Percentiles rank a stretch among this genome's conserved stretches.
Evolutionary conservation across 2,888 invertebrate genomes (phyloP).

Genomic region (Antheraea assamensis): DNA sequence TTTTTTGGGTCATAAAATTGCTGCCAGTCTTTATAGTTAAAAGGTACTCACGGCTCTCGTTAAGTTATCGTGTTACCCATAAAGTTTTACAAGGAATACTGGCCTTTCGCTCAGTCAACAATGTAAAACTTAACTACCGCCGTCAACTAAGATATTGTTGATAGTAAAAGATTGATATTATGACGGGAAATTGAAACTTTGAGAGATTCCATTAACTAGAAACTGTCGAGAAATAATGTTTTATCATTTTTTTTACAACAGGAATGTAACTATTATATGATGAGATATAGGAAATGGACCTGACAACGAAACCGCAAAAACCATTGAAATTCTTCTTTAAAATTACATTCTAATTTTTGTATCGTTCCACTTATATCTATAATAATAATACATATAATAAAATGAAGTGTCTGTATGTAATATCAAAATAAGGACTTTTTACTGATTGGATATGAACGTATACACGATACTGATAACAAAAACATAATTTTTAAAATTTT

Average conservation of each 20-base stretch:
- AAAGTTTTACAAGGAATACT: constrained; percentile 19
- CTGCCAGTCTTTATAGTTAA: constrained; percentile 8
- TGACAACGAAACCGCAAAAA: no score
- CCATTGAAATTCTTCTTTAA: no score
- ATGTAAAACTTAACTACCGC: constrained; percentile 34
- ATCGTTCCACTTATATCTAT: no score
- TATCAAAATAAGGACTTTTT: no score
- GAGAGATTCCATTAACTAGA: constrained; percentile 8
- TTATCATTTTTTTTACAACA: neutral
- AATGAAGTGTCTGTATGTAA: no score
- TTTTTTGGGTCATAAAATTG: neutral
- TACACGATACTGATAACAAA: no score
- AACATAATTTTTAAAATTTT: no score
- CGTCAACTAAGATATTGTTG: constrained; percentile 36
- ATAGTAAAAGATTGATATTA: constrained; percentile 34
- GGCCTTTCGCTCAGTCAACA: constrained; percentile 22
- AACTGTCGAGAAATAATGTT: constrained; percentile 2
- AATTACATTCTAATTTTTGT: no score
- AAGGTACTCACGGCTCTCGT: constrained; percentile 6
- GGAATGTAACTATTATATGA: neutral
- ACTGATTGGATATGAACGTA: no score
- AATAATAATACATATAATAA: no score
- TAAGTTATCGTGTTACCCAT: constrained; percentile 13
- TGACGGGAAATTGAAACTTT: constrained; percentile 21
- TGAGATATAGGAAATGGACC: neutral